Evolutionary conservation across 2,113 vertebrate species (phyloP).

Genomic region (Coracopsis vasa): DNA sequence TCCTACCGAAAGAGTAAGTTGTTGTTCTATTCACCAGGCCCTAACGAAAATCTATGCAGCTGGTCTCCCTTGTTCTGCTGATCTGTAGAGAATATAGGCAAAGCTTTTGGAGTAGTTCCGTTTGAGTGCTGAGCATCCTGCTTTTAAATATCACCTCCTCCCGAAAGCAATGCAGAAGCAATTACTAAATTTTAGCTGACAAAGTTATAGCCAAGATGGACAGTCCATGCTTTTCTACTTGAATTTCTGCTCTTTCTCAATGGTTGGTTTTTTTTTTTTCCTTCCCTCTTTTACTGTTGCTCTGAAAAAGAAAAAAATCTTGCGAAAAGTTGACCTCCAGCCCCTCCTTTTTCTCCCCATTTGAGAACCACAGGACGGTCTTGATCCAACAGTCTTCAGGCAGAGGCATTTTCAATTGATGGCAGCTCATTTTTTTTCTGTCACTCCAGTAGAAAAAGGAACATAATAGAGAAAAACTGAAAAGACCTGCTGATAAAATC

Average conservation of each 20-base stretch:
- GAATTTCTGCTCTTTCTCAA: neutral
- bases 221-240: neutral
- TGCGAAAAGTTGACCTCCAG: neutral
- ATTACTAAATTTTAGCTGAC: neutral
- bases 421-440: neutral
- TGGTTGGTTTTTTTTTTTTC: too few species aligned
- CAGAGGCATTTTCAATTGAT: neutral
- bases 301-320: neutral
- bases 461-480: neutral
- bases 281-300: neutral
- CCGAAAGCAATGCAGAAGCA: neutral
- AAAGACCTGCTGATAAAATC: neutral
- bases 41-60: neutral
- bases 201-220: neutral
- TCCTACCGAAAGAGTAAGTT: neutral
- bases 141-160: slow-evolving; percentile 5
- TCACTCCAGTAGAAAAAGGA: neutral
- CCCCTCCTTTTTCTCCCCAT: neutral
- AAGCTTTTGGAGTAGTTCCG: neutral
- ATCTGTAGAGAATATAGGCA: neutral
- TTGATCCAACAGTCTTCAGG: neutral
- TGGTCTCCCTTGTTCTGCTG: neutral
- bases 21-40: neutral
- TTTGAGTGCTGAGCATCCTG: neutral
- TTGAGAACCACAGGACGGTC: neutral